Evolutionary conservation across 2,113 vertebrate genomes (phyloP).

Genomic region (Anoplopoma fimbria): DNA sequence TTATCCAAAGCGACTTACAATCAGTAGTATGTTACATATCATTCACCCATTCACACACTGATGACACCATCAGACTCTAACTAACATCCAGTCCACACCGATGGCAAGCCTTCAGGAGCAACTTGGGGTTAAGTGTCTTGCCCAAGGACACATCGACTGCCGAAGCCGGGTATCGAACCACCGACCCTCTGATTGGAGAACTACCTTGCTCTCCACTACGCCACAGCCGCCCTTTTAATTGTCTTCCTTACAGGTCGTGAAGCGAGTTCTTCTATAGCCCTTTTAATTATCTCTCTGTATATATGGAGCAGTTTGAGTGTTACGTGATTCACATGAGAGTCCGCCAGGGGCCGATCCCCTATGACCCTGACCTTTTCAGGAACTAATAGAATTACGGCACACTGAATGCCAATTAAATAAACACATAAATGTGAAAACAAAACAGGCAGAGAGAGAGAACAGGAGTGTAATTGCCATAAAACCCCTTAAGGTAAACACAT

Average conservation of each 20-base stretch:
- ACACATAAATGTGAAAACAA: conserved; percentile 75
- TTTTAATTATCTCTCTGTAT: conserved; percentile 56
- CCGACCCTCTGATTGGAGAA: no score
- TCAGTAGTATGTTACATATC: no score
- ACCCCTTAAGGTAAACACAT: conserved; percentile 82
- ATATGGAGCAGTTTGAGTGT: conserved; percentile 40
- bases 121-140: no score
- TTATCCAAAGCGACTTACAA: no score
- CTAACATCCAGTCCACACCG: no score
- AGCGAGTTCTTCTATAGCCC: conserved; percentile 28
- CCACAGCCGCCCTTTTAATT: conserved; percentile 35
- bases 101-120: no score
- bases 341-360: conserved; percentile 70
- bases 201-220: no score
- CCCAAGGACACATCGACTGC: no score
- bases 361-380: conserved; percentile 79
- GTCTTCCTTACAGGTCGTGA: conserved; percentile 58
- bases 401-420: conserved; percentile 81
- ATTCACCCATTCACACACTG: no score
- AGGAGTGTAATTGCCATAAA: conserved; percentile 75
- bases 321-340: conserved; percentile 36
- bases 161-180: no score
- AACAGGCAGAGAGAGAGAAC: conserved; percentile 62
- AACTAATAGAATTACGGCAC: conserved; percentile 80
- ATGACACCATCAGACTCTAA: no score